Base-by-base conservation (phyloP, 2,797 vertebrate genomes). In the Nyctibius grandis region DNA sequence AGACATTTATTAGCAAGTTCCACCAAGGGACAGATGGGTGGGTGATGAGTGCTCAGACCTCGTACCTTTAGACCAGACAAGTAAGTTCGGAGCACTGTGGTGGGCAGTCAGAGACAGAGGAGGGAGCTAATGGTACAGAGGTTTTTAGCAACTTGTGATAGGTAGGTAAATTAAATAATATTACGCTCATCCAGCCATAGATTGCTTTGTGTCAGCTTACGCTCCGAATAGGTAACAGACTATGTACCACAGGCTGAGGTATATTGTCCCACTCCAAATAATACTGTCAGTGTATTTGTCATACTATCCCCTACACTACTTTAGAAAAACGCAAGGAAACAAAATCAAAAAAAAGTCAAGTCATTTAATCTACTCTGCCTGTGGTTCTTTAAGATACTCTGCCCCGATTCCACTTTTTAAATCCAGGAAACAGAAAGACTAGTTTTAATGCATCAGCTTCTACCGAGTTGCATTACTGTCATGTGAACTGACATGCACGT, bases 211-310 rank as follows among this genome's bases (percentile, higher is more conserved):
- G 70, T 23, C 53, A 75, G 21, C 19, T 85, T n/a, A 72, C 1
- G 0, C 20, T 51, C 48, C 13, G 20, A 75, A n/a, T 0, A 64
- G 0, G 0, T 47, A 84, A 47, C 9, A 26, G 26, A 54, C 22
- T 33, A 64, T 1, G 3, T 22, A 26, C 11, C 5, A 0, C 57
- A 78, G 36, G n/a, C 6, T 44, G 23, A 57, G 21, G 9, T 67
- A 8, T 11, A 63, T 34, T 28, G n/a, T 57, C n/a, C 28, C 48
- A 45, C 34, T 87, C 85, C 31, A 68, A 82, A 33, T 54, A 57
- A 69, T 16, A 59, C 12, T 16, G 8, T 22, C 44, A 23, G 9
- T 1, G 0, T 42, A 77, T 53, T 50, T 31, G 26, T 70, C 86
- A 22, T 2, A 31, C 44, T 38, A 77, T 3, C 12, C 14, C 10